Evolutionary conservation across 2,797 vertebrate species (phyloP), one percentile per base, ranked within the genome.

Genomic region (Hapalemur alaotrensis): DNA sequence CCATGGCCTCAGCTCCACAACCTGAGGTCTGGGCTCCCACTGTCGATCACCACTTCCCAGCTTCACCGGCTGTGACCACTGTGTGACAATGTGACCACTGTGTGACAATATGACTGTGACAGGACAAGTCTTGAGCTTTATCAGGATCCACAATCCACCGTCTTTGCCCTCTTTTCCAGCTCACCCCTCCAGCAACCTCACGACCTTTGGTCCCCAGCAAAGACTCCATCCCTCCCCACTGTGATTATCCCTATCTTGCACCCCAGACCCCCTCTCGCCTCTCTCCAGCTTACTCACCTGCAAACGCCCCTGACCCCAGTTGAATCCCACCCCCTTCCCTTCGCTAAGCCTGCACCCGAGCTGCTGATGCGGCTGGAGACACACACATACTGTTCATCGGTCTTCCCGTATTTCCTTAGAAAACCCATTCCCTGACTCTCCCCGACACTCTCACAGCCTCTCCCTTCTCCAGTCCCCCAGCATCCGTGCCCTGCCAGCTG

Each of bases 1-100:
- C 5, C 17, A 15, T 18, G 18, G 38, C 48, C 4, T 30, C 22
- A 2, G 22, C 69, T 59, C 41, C 2, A 32, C 0, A 0, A 2
- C 43, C 54, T 20, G 13, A 5, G 9, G 41, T 38, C 57, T 23
- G 14, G 41, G 48, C 2, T 28, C 17, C 76, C 7, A 3, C 30
- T 0, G 0, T 52, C n/a, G 9, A n/a, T n/a, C n/a, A 20, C 18
- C 13, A 4, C 61, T 72, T 52, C 89, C 61, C 4, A 14, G 18
- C n/a, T 8, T 43, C 54, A 57, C 63, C 32, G 25, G 23, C 41
- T 72, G 4, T 20, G 7, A 17, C 63, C 63, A 32, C 30, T 32
- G 32, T 65, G 63, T 17, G 32, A n/a, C 14, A 17, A 65, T n/a
- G 30, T 17, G 61, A 17, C 30, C 14, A 65, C 2, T 54, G 52